Evolutionary conservation across 2,888 invertebrate species (phyloP), one percentile per base, ranked within the genome.

Genomic region (Troides oblongomaculatus): DNA sequence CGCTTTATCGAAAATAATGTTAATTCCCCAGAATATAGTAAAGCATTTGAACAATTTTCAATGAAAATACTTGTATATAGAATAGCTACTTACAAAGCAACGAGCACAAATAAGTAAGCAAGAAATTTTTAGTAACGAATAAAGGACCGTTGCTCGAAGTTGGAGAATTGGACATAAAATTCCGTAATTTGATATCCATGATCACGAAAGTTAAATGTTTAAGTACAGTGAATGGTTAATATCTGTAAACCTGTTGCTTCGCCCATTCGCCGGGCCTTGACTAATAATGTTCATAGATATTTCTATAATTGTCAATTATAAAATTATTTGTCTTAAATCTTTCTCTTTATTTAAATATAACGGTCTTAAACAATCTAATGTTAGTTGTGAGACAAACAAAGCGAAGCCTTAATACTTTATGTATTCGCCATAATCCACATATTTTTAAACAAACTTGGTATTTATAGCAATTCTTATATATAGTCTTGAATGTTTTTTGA

Each of bases 181-280:
- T 18, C 53, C 53, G 53, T 53, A 18, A 23, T 58, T 58, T 58
- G n/a, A 58, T 58, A 23, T 58, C 21, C 57, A n/a, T 23, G 23
- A 21, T 50, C 56, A 64, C 39, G 43, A 46, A 69, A 60, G 62
- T 61, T 69, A 65, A 69, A 69, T 70, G 62, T 69, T 56, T 70
- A 43, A 59, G 57, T 60, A 66, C 46, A 57, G 70, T 70, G 67
- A 70, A 70, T 53, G 70, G 64, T 70, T 67, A 53, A 57, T 67
- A 67, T 64, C 61, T 39, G 43, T 64, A 70, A 70, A 70, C 70
- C 67, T 67, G 70, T 64, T 67, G 50, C 67, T 67, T 61, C 58
- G 70, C 70, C 70, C 57, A 67, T 46, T 58, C 14, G 64, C 39
- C 23, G 36, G 67, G 63, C 70, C 67, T 71, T 64, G 67, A 64